These are phyloP conservation scores for Synergus japonicus DNA, from an alignment of 2,888 invertebrate genomes.

Conservation along the genomic window DNA sequence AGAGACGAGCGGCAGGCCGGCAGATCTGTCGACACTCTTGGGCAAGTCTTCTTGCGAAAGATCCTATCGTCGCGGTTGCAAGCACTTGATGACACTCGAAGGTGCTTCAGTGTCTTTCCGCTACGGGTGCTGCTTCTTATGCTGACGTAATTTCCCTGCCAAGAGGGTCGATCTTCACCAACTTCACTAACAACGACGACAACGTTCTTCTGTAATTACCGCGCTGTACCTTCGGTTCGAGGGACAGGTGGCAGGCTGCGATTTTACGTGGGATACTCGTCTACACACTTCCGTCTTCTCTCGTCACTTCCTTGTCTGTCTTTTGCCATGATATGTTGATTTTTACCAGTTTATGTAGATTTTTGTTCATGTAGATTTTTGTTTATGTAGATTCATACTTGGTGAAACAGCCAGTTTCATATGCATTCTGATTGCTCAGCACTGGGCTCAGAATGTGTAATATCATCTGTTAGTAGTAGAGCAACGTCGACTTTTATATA, in stretches of 20 bases:
- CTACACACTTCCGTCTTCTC: constrained; percentile 42
- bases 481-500: too few species aligned
- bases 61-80: constrained; percentile 49
- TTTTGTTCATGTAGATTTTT: neutral
- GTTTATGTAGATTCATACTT: neutral
- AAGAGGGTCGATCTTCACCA: constrained; percentile 55
- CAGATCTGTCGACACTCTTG: constrained; percentile 33
- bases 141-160: constrained; percentile 55
- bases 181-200: constrained; percentile 51
- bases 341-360: neutral
- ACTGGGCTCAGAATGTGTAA: too few species aligned
- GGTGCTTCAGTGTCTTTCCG: constrained; percentile 52
- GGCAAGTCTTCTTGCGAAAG: constrained; percentile 48
- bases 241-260: constrained; percentile 67
- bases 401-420: neutral
- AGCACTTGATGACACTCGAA: constrained; percentile 54
- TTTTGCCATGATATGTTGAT: neutral
- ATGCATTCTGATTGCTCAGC: neutral
- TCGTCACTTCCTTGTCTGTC: constrained; percentile 11
- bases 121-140: constrained; percentile 41
- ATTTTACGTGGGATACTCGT: constrained; percentile 48
- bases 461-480: too few species aligned
- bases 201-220: constrained; percentile 68
- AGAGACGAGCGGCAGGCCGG: constrained; percentile 22
- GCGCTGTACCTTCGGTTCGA: constrained; percentile 59